phyloP scores from a whole-genome alignment of 2,888 invertebrate genomes.

The Aphidoletes aphidimyza region DNA sequence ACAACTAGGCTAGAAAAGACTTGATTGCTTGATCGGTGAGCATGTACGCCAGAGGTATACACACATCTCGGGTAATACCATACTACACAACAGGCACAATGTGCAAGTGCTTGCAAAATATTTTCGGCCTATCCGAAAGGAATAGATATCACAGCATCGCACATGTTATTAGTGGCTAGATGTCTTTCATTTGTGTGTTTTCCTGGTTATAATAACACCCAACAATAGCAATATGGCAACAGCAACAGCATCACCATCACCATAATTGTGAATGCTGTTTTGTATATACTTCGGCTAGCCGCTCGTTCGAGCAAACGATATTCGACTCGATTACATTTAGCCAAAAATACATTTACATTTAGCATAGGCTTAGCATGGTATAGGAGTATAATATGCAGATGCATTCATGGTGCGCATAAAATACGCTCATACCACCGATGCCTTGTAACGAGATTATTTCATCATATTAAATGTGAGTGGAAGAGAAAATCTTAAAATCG shows the following conservation, averaged over 20 bases:
- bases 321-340: slow-evolving; percentile 49
- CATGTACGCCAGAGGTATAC: slow-evolving; percentile 16
- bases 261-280: neutral
- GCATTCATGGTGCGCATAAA: neutral
- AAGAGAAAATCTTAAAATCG: slow-evolving; percentile 54
- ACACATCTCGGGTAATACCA: neutral
- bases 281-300: neutral
- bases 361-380: neutral
- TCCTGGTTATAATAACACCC: slow-evolving; percentile 13
- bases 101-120: neutral
- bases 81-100: neutral
- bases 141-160: slow-evolving; percentile 31
- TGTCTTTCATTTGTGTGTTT: slow-evolving; percentile 26
- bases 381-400: neutral
- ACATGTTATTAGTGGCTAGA: slow-evolving; percentile 46
- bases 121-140: neutral
- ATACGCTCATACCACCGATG: neutral
- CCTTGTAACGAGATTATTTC: slow-evolving; percentile 51
- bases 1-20: neutral
- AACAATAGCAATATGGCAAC: neutral
- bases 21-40: slow-evolving; percentile 32
- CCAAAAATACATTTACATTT: slow-evolving; percentile 25
- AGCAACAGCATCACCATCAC: neutral
- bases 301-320: slow-evolving; percentile 13
- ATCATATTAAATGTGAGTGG: slow-evolving; percentile 49